Conservation (phyloP, 2,797 vertebrate species). For the Triplophysa yarkandensis region DNA sequence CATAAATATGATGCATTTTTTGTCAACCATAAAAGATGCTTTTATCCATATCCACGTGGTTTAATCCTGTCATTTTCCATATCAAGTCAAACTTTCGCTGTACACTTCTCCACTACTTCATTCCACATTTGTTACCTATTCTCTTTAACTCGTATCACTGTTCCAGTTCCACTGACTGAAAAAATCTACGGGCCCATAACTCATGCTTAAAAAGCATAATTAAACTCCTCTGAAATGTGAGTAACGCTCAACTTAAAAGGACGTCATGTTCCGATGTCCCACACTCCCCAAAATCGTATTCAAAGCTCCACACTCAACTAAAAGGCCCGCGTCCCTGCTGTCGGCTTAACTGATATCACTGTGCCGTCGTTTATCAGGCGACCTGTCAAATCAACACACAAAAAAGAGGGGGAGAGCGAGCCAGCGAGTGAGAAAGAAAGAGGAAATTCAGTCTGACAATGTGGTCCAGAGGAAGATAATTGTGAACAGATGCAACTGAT, state of each 20-base stretch:
- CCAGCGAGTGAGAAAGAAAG: constrained; percentile 53
- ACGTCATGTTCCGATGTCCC: constrained; percentile 3
- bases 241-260: background rate
- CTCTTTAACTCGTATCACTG: background rate
- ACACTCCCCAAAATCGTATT: background rate
- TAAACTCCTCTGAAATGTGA: constrained; percentile 7
- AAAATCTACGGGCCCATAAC: background rate
- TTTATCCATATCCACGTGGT: background rate
- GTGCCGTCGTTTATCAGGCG: constrained; percentile 19
- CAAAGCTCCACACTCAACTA: background rate
- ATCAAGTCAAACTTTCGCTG: constrained; percentile 18
- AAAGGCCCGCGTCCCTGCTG: background rate
- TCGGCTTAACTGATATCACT: constrained; percentile 35
- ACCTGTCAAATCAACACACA: constrained; percentile 32
- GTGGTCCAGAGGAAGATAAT: constrained; percentile 76
- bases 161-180: background rate
- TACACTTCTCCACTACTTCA: background rate
- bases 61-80: constrained; percentile 6
- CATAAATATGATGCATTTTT: background rate
- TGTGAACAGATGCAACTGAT: constrained; percentile 79
- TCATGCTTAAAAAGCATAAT: background rate
- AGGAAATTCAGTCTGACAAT: constrained; percentile 82
- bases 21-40: background rate
- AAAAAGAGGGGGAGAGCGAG: constrained; percentile 2
- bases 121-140: background rate